Conservation (phyloP, 1,140 invertebrate species). For the Neodiprion fabricii region DNA sequence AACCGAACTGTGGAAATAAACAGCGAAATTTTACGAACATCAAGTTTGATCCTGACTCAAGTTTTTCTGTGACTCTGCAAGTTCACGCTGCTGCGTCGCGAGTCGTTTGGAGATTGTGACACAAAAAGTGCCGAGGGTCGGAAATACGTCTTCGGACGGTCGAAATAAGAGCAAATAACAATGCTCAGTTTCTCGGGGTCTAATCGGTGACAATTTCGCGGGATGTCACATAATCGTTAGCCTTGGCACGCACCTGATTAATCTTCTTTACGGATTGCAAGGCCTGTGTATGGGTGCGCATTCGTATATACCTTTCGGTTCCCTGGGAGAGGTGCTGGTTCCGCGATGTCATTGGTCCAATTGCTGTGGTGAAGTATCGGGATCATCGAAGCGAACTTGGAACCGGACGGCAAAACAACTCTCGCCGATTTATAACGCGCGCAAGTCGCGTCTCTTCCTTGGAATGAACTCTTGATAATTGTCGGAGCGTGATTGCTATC, state of each 20-base stretch:
- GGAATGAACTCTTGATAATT: constrained; percentile 20
- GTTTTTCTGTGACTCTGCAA: too few relatives aligned
- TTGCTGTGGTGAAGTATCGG: not conserved
- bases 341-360: not conserved
- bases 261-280: not conserved
- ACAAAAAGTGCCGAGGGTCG: too few relatives aligned
- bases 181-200: not conserved
- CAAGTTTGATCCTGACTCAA: too few relatives aligned
- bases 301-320: too few relatives aligned
- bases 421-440: not conserved
- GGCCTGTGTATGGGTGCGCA: too few relatives aligned
- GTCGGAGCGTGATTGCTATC: constrained; percentile 24
- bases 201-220: not conserved
- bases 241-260: not conserved
- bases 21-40: too few relatives aligned
- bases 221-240: not conserved
- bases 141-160: too few relatives aligned
- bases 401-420: not conserved
- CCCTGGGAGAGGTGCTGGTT: not conserved
- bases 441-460: too few relatives aligned
- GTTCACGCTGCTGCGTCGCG: too few relatives aligned
- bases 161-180: not conserved
- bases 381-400: not conserved
- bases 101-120: too few relatives aligned
- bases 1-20: too few relatives aligned